Evolutionary conservation across 2,797 vertebrate genomes (phyloP).

Genomic region (Tiaroga cobitis): DNA sequence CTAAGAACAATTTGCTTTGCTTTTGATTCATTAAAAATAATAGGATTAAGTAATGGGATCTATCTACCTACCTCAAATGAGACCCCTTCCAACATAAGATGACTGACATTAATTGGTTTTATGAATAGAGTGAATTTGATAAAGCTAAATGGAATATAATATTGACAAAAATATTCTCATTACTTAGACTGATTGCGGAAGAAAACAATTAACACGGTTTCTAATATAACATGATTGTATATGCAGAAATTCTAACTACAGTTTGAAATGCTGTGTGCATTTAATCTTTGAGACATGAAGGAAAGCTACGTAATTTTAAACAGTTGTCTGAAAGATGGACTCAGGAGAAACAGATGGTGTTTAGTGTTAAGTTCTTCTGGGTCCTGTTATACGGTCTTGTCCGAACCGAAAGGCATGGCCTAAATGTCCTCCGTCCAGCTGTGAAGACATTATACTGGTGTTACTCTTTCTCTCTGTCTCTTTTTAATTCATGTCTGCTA

Average conservation of each 20-base stretch:
- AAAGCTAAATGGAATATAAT: neutral
- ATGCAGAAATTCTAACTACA: neutral
- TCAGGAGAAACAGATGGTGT: constrained; percentile 42
- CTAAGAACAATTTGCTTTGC: neutral
- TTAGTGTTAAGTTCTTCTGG: constrained; percentile 30
- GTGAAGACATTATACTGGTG: constrained; percentile 16
- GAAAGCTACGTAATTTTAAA: constrained; percentile 6
- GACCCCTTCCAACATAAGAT: neutral
- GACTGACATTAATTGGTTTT: neutral
- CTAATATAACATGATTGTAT: neutral
- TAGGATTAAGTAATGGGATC: no score
- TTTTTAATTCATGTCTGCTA: constrained; percentile 2
- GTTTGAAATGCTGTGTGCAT: neutral
- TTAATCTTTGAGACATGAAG: neutral
- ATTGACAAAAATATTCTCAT: neutral
- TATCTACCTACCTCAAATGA: neutral
- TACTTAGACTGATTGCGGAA: neutral
- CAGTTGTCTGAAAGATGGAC: neutral
- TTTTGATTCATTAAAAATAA: no score
- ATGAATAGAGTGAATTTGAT: neutral
- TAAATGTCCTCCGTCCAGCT: constrained; percentile 28
- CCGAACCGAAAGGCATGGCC: constrained; percentile 26
- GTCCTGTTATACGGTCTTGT: neutral
- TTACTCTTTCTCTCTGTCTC: neutral
- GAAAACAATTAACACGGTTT: neutral